Base-by-base conservation (phyloP, 2,113 vertebrate species). In the Propithecus coquereli region DNA sequence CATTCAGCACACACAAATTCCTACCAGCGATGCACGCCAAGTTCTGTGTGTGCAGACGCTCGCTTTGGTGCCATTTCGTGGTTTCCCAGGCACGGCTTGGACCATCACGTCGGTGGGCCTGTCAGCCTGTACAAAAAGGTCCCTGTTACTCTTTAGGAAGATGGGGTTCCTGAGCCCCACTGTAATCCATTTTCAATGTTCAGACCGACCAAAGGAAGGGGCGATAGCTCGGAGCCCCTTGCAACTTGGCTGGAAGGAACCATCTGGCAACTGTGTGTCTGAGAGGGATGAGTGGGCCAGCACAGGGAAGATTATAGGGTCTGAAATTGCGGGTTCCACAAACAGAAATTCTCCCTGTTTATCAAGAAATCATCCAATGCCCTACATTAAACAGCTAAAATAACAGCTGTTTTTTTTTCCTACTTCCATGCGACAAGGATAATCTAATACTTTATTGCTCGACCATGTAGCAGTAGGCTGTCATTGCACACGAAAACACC, bases 21-120 rank as follows among this genome's bases (percentile, higher is more conserved):
- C 27, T 12, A 1, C 61, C 20, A 22, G 18, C 8, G 4, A 57
- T 34, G 0, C 0, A 2, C 6, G 4, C 43, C 12, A 2, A 0
- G 63, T 5, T 34, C n/a, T 0, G 4, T 3, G 1, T 3, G 1
- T 5, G 0, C 22, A 8, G 0, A 0, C 1, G 11, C 3, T 10
- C 1, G 0, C 10, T 57, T 3, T 4, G 17, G 65, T 14, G 61
- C 11, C 22, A 0, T 23, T 37, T 17, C 0, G 0, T 0, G 2
- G 23, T 20, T 40, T 32, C 2, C 52, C n/a, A 14, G 18, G 11
- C 4, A 2, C 25, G 0, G 0, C 3, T 23, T 30, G n/a, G 20
- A 34, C 0, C 1, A 5, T 32, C 74, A 18, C 0, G 2, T 6
- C 18, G 8, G 14, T 3, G 32, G 54, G 8, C 16, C 1, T 0